phyloP scores from a whole-genome alignment of 2,113 vertebrate genomes.

The Ammospiza nelsoni region DNA sequence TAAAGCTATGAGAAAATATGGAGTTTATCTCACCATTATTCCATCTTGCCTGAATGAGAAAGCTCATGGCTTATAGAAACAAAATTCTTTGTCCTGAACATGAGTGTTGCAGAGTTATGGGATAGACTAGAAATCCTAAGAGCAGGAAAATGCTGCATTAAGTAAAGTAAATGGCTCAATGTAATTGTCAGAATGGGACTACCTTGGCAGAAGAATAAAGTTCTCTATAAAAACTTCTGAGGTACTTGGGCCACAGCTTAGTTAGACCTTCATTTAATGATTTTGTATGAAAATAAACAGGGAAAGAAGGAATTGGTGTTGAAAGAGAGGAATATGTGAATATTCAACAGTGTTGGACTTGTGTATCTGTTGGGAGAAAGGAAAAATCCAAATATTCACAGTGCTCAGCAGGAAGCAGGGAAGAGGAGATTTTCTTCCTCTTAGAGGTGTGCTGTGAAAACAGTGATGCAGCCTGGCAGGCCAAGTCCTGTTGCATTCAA shows the following conservation, averaged over 20 bases:
- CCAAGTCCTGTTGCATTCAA: constrained; percentile 13
- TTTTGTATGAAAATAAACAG: constrained; percentile 3
- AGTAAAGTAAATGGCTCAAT: not conserved
- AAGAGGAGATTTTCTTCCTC: not conserved
- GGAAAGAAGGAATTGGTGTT: not conserved
- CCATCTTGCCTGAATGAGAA: not conserved
- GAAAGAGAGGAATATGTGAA: not conserved
- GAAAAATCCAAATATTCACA: not conserved
- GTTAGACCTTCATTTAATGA: not conserved
- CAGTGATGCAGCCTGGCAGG: not conserved
- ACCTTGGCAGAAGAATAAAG: not conserved
- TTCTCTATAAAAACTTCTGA: not conserved
- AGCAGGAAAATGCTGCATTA: not conserved
- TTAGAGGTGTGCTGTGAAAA: not conserved
- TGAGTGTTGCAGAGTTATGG: not conserved
- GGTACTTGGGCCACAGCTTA: not conserved
- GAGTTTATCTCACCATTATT: not conserved
- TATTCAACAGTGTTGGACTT: not conserved
- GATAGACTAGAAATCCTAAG: not conserved
- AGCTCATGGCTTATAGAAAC: not conserved
- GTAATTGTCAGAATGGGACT: not conserved
- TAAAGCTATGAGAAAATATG: not conserved
- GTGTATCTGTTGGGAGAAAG: not conserved
- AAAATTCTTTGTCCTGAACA: not conserved
- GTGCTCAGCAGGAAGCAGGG: not conserved